Evolutionary conservation across 2,797 vertebrate species (phyloP).

Genomic region (Enteromius fasciolatus): DNA sequence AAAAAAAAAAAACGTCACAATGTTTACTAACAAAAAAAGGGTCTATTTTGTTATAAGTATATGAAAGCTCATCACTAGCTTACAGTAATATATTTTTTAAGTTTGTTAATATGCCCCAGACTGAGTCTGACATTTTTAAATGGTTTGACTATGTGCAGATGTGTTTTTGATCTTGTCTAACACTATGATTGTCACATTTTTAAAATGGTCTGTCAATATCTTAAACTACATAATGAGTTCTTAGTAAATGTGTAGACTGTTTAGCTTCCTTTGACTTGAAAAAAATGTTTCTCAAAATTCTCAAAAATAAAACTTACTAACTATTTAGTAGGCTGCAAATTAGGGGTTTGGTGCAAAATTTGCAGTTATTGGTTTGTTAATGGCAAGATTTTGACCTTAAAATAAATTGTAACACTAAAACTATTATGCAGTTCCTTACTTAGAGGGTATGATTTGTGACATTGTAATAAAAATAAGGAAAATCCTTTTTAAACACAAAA

Average conservation of each 20-base stretch:
- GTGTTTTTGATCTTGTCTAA: not conserved
- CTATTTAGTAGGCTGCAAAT: too few relatives aligned
- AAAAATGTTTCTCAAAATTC: too few relatives aligned
- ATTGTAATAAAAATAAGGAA: not conserved
- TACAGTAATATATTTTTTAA: not conserved
- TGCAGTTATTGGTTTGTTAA: too few relatives aligned
- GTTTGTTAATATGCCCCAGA: not conserved
- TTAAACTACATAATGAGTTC: not conserved
- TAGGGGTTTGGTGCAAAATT: too few relatives aligned
- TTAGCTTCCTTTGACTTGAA: not conserved
- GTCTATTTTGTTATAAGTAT: not conserved
- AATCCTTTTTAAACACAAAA: not conserved
- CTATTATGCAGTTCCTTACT: not conserved
- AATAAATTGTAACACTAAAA: not conserved
- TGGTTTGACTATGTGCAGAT: not conserved
- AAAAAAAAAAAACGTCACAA: too few relatives aligned
- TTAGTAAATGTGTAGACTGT: not conserved
- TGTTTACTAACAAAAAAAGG: too few relatives aligned
- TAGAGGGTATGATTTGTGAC: not conserved
- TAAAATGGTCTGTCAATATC: too few relatives aligned
- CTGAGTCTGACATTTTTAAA: not conserved
- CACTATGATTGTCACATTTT: too few relatives aligned
- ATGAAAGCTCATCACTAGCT: not conserved
- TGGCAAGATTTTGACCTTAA: not conserved
- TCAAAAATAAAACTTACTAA: too few relatives aligned